phyloP scores from a whole-genome alignment of 1,140 invertebrate species.

The Bombus superbus region DNA sequence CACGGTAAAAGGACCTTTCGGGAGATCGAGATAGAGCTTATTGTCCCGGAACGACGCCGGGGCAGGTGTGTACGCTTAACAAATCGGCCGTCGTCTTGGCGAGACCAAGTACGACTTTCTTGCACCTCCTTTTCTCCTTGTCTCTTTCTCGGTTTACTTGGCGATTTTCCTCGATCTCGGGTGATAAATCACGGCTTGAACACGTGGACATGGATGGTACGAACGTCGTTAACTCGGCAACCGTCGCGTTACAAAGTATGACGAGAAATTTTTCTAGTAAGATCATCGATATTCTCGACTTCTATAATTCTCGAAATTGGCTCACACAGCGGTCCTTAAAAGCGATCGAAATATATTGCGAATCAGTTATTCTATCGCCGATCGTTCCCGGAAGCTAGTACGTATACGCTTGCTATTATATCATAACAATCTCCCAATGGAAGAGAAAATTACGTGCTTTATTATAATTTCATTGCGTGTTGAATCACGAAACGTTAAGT shows the following conservation, averaged over 20 bases:
- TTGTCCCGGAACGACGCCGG: slow-evolving; percentile 68
- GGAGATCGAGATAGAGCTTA: slow-evolving; percentile 72
- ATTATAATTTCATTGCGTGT: too few species aligned
- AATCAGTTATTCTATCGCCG: too few species aligned
- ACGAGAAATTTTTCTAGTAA: not conserved
- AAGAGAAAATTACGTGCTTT: too few species aligned
- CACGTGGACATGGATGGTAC: not conserved
- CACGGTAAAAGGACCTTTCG: slow-evolving; percentile 69
- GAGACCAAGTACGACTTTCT: slow-evolving; percentile 32
- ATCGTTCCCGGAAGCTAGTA: too few species aligned
- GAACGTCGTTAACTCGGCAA: not conserved
- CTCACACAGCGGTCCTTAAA: not conserved
- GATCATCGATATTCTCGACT: not conserved
- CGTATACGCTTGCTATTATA: too few species aligned
- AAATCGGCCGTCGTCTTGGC: slow-evolving; percentile 62
- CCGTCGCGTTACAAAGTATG: not conserved
- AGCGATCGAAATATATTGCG: not conserved
- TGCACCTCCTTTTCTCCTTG: slow-evolving; percentile 12
- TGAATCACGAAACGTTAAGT: too few species aligned
- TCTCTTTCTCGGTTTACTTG: not conserved
- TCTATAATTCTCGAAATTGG: not conserved
- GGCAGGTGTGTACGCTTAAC: slow-evolving; percentile 71
- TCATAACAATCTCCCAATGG: too few species aligned
- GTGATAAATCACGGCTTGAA: not conserved
- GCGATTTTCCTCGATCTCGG: not conserved